phyloP scores from a whole-genome alignment of 2,888 invertebrate species.

The Polyommatus icarus region DNA sequence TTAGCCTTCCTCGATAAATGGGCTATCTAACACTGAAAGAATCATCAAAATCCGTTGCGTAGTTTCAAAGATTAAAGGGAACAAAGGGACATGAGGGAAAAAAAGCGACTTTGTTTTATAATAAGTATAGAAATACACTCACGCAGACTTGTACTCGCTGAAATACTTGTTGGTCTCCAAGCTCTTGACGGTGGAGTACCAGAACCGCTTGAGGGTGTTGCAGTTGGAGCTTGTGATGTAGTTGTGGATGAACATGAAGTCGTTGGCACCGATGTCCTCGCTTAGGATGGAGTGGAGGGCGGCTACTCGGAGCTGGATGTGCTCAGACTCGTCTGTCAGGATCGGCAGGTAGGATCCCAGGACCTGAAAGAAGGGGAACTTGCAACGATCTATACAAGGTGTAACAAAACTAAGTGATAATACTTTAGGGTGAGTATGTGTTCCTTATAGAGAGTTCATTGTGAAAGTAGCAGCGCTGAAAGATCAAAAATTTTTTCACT shows the following conservation, averaged over 20 bases:
- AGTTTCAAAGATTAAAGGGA: too few species aligned
- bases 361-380: slow-evolving; percentile 54
- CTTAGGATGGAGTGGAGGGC: slow-evolving; percentile 83
- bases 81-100: too few species aligned
- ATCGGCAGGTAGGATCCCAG: slow-evolving; percentile 82
- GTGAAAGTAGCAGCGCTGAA: too few species aligned
- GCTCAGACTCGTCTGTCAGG: slow-evolving; percentile 83
- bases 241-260: slow-evolving; percentile 85
- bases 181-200: slow-evolving; percentile 85
- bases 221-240: slow-evolving; percentile 82
- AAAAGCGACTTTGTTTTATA: too few species aligned
- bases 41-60: too few species aligned
- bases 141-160: slow-evolving; percentile 85
- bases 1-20: too few species aligned
- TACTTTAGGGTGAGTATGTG: too few species aligned
- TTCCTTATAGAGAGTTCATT: too few species aligned
- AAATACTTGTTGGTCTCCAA: slow-evolving; percentile 82
- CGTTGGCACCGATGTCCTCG: slow-evolving; percentile 83
- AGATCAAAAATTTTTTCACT: too few species aligned
- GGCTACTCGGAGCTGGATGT: slow-evolving; percentile 84
- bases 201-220: slow-evolving; percentile 84
- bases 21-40: too few species aligned
- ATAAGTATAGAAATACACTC: slow-evolving; percentile 46
- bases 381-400: not conserved
- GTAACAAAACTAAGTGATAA: too few species aligned